phyloP scores from a whole-genome alignment of 2,888 invertebrate genomes.

The Tinea trinotella region DNA sequence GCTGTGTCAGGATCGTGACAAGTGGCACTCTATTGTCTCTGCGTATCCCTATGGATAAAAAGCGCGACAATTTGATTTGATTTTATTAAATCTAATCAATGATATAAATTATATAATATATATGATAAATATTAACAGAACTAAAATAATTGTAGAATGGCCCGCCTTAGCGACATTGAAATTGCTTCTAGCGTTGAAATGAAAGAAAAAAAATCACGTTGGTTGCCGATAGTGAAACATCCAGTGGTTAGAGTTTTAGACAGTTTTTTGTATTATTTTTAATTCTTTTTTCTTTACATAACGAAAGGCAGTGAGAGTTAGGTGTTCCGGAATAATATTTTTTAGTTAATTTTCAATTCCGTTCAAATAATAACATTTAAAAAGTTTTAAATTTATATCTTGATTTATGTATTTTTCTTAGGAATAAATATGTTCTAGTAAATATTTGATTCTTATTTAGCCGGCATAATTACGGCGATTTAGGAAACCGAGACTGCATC shows the following conservation, averaged over 20 bases:
- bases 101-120: too few species aligned
- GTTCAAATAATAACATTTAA: neutral
- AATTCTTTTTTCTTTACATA: slow-evolving; percentile 9
- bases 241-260: neutral
- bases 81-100: too few species aligned
- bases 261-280: neutral
- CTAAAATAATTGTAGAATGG: too few species aligned
- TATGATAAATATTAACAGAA: too few species aligned
- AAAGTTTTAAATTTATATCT: slow-evolving; percentile 18
- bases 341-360: neutral
- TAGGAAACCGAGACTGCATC: too few species aligned
- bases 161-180: slow-evolving; percentile 15
- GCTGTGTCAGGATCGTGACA: too few species aligned
- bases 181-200: slow-evolving; percentile 9
- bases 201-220: slow-evolving; percentile 1
- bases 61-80: too few species aligned
- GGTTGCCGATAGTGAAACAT: slow-evolving; percentile 14
- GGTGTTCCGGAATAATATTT: slow-evolving; percentile 5
- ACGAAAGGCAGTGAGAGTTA: slow-evolving; percentile 17
- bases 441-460: too few species aligned
- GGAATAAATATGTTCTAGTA: neutral
- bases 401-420: neutral
- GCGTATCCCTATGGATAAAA: too few species aligned
- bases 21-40: too few species aligned
- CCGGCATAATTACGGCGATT: too few species aligned